Percentiles rank a stretch among this genome's conserved stretches.
phyloP scores from a whole-genome alignment of 2,797 vertebrate genomes.

The Synaphobranchus kaupii region DNA sequence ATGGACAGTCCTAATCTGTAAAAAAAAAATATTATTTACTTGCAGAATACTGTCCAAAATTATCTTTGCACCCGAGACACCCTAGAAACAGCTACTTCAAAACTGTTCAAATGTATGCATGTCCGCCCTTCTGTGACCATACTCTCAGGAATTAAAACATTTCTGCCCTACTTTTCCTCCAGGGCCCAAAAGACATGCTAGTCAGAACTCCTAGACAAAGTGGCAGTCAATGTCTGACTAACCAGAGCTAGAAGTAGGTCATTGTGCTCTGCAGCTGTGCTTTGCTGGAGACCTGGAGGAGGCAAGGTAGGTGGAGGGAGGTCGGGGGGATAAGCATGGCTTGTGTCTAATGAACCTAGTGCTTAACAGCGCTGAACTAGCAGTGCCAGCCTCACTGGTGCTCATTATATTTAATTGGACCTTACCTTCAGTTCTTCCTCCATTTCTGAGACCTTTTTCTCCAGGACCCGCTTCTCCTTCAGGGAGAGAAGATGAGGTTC shows the following conservation, averaged over 20 bases:
- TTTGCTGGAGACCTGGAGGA: conserved; percentile 9
- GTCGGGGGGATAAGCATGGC: background rate
- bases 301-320: background rate
- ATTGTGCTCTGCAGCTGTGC: background rate
- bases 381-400: background rate
- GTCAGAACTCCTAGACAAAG: background rate
- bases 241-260: conserved; percentile 15
- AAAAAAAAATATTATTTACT: background rate
- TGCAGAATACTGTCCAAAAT: background rate
- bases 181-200: background rate
- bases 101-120: background rate
- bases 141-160: background rate
- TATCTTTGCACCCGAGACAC: background rate
- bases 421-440: conserved; percentile 96
- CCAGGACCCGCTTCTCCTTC: conserved; percentile 90
- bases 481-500: conserved; percentile 25
- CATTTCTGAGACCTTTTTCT: conserved; percentile 94
- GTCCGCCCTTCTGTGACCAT: background rate
- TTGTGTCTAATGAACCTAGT: background rate
- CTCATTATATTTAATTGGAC: conserved; percentile 34
- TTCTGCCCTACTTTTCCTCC: background rate
- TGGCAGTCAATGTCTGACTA: background rate
- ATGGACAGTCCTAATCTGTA: background rate
- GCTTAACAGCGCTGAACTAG: background rate
- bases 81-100: background rate